Percentiles rank a stretch among this genome's conserved stretches.
phyloP scores from a whole-genome alignment of 2,797 vertebrate genomes.

The Iguana delicatissima region DNA sequence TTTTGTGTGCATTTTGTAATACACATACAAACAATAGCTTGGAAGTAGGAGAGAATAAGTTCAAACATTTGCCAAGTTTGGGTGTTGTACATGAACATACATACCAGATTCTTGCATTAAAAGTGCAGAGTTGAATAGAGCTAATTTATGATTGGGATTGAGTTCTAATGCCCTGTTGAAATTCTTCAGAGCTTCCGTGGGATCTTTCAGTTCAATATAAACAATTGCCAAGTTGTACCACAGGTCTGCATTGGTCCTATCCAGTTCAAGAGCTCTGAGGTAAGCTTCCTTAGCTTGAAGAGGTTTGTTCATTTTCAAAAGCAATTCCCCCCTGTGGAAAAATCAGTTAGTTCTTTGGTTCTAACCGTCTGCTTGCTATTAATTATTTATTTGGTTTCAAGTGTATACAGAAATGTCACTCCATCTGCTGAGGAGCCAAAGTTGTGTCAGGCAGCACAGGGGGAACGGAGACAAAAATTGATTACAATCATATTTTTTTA shows the following conservation, averaged over 20 bases:
- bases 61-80: neutral
- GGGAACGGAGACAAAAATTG: neutral
- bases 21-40: neutral
- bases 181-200: conserved; percentile 92
- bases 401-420: neutral
- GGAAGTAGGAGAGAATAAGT: neutral
- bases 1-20: neutral
- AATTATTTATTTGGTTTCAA: neutral
- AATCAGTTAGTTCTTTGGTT: conserved; percentile 53
- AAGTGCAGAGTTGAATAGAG: conserved; percentile 95
- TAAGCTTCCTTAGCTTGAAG: conserved; percentile 95
- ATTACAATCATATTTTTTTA: neutral
- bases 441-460: neutral
- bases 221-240: conserved; percentile 99
- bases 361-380: conserved; percentile 17
- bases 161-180: conserved; percentile 95
- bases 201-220: conserved; percentile 97
- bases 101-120: conserved; percentile 99
- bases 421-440: neutral
- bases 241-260: conserved; percentile 93
- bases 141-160: conserved; percentile 92
- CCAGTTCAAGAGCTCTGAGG: conserved; percentile 91
- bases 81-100: conserved; percentile 55
- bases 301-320: conserved; percentile 98
- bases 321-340: conserved; percentile 90